Evolutionary conservation across 2,113 vertebrate genomes (phyloP).

Genomic region (human): GRCh38 chr2:127729001-127729500

Average conservation of each 20-base stretch:
- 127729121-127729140: background rate
- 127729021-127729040: conserved; percentile 4
- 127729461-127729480: background rate
- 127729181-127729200: background rate
- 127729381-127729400: background rate
- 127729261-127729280: background rate
- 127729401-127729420: background rate
- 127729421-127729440: background rate
- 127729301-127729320: background rate
- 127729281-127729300: background rate
- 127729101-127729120: background rate
- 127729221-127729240: background rate
- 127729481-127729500: background rate
- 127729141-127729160: background rate
- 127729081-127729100: background rate
- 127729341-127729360: background rate
- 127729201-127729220: background rate
- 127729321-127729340: background rate
- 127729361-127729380: background rate
- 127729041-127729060: background rate
- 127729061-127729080: background rate
- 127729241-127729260: background rate
- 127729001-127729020: background rate
- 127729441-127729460: background rate
- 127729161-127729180: background rate